Conservation (phyloP, 2,113 vertebrate genomes). For the Chaetops frenatus region DNA sequence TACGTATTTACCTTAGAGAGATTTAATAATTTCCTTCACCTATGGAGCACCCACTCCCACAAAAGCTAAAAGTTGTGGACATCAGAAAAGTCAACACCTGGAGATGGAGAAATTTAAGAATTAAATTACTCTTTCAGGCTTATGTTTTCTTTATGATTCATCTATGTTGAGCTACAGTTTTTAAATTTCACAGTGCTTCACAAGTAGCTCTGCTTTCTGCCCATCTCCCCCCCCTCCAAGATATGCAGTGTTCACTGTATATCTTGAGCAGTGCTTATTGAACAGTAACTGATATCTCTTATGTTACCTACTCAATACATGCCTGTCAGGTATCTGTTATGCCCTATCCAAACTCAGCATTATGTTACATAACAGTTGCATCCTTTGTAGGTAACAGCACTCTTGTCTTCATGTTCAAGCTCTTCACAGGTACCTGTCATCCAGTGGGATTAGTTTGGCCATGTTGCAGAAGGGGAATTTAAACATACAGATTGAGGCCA, state of each 20-base stretch:
- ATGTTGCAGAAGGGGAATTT: background rate
- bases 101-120: background rate
- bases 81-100: background rate
- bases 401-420: rapidly evolving
- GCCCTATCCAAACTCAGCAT: background rate
- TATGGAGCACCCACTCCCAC: background rate
- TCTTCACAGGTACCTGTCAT: background rate
- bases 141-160: background rate
- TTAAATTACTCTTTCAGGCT: background rate
- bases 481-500: background rate
- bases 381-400: background rate
- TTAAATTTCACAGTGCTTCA: background rate
- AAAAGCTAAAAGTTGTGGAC: background rate
- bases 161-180: background rate
- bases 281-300: background rate
- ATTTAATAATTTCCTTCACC: background rate
- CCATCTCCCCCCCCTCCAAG: no score
- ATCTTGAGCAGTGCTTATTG: background rate
- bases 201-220: background rate
- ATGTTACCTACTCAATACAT: background rate
- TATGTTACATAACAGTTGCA: background rate
- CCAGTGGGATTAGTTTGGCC: background rate
- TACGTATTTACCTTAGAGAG: background rate
- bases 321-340: background rate
- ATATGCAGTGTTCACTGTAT: background rate